These are phyloP conservation scores for Mesoligia furuncula DNA, from an alignment of 2,888 invertebrate species.

Conservation along the genomic window DNA sequence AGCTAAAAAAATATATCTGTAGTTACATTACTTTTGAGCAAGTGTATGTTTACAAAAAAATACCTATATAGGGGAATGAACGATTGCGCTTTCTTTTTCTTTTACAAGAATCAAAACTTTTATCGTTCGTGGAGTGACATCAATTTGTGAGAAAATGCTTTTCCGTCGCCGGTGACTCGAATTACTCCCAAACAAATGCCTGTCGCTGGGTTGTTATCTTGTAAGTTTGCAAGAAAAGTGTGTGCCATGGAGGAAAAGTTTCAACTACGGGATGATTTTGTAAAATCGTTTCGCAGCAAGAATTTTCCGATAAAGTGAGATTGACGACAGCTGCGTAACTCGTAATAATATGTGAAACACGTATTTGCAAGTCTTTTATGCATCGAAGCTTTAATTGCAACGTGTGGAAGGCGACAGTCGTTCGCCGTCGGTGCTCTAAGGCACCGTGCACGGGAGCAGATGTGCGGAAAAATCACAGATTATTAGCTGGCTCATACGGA, in stretches of 20 bases:
- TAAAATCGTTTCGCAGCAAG: constrained; percentile 62
- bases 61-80: constrained; percentile 52
- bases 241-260: constrained; percentile 71
- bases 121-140: constrained; percentile 80
- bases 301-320: constrained; percentile 47
- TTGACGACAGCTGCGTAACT: constrained; percentile 35
- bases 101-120: constrained; percentile 83
- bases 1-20: constrained; percentile 17
- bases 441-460: constrained; percentile 73
- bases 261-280: constrained; percentile 58
- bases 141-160: constrained; percentile 84
- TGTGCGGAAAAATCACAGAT: constrained; percentile 88
- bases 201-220: constrained; percentile 81
- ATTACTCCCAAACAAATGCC: constrained; percentile 85
- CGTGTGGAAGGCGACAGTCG: constrained; percentile 62
- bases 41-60: constrained; percentile 20
- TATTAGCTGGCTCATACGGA: constrained; percentile 81
- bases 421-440: constrained; percentile 53
- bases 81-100: constrained; percentile 59
- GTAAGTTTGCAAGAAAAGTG: constrained; percentile 80
- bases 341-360: constrained; percentile 39
- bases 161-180: constrained; percentile 76
- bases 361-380: constrained; percentile 61
- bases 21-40: neutral
- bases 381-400: constrained; percentile 71